Conservation (phyloP, 2,113 vertebrate species). For the Heterotis niloticus region DNA sequence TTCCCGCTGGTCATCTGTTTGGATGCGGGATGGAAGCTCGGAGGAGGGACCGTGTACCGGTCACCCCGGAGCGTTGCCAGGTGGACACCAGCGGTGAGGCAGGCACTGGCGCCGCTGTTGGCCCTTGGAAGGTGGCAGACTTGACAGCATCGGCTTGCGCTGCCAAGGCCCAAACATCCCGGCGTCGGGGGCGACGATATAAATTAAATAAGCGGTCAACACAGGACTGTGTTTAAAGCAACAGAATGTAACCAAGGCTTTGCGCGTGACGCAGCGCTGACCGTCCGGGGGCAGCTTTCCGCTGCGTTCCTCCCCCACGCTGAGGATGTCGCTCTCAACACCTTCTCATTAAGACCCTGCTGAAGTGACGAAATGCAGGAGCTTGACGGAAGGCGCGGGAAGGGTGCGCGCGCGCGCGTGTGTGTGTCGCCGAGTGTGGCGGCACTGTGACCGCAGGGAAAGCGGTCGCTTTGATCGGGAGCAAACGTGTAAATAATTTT, state of each 20-base stretch:
- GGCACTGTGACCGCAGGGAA: no score
- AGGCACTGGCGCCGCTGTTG: constrained; percentile 18
- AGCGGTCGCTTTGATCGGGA: no score
- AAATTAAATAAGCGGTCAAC: not conserved
- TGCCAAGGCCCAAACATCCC: constrained; percentile 27
- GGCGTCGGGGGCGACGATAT: not conserved
- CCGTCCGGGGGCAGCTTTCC: not conserved
- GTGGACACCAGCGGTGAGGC: constrained; percentile 35
- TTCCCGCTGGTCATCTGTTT: constrained; percentile 63
- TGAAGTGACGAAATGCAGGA: not conserved
- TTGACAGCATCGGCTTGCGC: constrained; percentile 23
- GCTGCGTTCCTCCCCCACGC: no score
- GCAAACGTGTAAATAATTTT: no score
- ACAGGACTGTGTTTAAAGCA: no score
- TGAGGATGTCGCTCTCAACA: not conserved
- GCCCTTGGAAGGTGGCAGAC: constrained; percentile 42
- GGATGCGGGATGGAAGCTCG: constrained; percentile 37
- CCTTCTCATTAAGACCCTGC: not conserved
- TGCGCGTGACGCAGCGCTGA: not conserved
- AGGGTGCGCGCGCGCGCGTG: not conserved
- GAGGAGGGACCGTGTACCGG: constrained; percentile 36
- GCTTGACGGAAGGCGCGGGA: constrained; percentile 46
- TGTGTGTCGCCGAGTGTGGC: constrained; percentile 40
- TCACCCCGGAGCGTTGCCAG: constrained; percentile 20
- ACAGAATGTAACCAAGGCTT: not conserved